Evolutionary conservation across 1,140 invertebrate genomes (phyloP).

Genomic region (Trichoplusia ni): DNA sequence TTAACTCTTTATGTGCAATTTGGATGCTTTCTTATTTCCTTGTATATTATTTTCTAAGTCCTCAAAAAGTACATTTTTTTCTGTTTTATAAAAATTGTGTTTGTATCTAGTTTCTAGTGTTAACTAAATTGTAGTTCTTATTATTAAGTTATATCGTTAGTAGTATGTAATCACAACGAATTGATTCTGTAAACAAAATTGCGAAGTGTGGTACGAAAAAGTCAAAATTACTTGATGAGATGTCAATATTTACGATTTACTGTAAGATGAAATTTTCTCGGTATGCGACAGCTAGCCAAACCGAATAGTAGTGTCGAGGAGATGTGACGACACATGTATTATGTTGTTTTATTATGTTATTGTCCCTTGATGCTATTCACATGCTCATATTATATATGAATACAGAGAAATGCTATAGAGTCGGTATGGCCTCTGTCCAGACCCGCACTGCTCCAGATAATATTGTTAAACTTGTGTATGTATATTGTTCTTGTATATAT

Average conservation of each 20-base stretch:
- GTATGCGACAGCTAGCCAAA: constrained; percentile 11
- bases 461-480: constrained; percentile 58
- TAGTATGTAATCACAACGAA: constrained; percentile 29
- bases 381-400: neutral
- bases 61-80: constrained; percentile 28
- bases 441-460: constrained; percentile 35
- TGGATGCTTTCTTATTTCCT: constrained; percentile 33
- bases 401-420: neutral
- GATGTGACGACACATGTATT: neutral
- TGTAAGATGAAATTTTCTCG: neutral
- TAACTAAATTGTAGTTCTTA: constrained; percentile 26
- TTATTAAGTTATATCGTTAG: constrained; percentile 21
- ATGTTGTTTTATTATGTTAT: neutral
- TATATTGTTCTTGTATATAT: constrained; percentile 78
- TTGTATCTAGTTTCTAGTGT: constrained; percentile 28
- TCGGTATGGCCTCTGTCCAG: neutral
- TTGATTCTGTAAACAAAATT: constrained; percentile 12
- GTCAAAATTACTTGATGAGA: neutral
- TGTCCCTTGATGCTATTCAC: neutral
- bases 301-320: neutral
- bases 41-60: constrained; percentile 31
- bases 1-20: constrained; percentile 37
- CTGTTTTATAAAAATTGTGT: constrained; percentile 26
- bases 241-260: constrained; percentile 4
- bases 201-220: constrained; percentile 4